phyloP scores from a whole-genome alignment of 53 echinoderm and acorn worm species.

The Patiria pectinifera region DNA sequence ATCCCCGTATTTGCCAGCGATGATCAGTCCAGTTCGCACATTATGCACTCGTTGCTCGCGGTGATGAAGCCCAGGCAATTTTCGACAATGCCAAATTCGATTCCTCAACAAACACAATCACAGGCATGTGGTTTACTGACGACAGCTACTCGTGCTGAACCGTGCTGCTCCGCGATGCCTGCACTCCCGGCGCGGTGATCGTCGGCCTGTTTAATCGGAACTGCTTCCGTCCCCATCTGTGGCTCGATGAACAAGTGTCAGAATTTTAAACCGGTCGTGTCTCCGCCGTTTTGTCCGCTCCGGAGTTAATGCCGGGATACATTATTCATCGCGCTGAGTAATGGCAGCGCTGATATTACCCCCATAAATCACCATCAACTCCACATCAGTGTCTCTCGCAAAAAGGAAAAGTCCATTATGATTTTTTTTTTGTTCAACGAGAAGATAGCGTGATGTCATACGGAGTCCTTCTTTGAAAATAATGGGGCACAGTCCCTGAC shows the following conservation, averaged over 20 bases:
- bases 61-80: neutral
- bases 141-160: neutral
- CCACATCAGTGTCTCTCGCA: neutral
- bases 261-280: neutral
- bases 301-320: conserved; percentile 32
- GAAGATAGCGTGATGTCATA: no score
- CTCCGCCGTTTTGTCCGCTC: neutral
- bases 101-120: conserved; percentile 38
- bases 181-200: neutral
- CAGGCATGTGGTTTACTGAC: neutral
- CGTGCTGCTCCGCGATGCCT: neutral
- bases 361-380: conserved; percentile 40
- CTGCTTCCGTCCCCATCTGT: neutral
- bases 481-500: neutral
- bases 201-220: neutral
- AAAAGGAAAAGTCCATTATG: neutral
- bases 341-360: neutral
- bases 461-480: no score
- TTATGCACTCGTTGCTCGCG: neutral
- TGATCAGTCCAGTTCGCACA: conserved; percentile 23
- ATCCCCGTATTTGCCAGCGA: no score
- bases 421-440: no score
- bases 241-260: conserved; percentile 20
- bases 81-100: conserved; percentile 34
- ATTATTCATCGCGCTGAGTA: conserved; percentile 56